A percentile compares a stretch with the other conserved stretches of the same genome.
phyloP scores from a whole-genome alignment of 2,797 vertebrate genomes.

The Lithobates sylvaticus region DNA sequence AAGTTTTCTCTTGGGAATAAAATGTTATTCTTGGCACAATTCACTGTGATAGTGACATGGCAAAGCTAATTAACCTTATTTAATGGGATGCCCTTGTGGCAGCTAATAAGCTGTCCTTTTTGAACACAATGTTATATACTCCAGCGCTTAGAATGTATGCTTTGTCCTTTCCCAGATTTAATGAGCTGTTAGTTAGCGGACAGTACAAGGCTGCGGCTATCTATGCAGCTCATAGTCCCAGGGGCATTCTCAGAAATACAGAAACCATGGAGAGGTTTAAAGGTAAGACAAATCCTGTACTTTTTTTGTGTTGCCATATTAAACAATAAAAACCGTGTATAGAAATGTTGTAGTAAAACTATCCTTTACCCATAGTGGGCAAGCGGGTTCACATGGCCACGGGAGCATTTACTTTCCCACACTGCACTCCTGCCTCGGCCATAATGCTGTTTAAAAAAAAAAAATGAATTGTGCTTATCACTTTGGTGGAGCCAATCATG shows the following conservation, averaged over 20 bases:
- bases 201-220: slow-evolving; percentile 78
- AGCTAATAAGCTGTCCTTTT: neutral
- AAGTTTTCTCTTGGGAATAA: neutral
- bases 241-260: slow-evolving; percentile 77
- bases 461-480: too few relatives aligned
- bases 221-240: slow-evolving; percentile 76
- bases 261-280: slow-evolving; percentile 77
- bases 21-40: neutral
- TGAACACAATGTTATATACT: slow-evolving; percentile 2
- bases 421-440: too few relatives aligned
- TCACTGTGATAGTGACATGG: slow-evolving; percentile 34
- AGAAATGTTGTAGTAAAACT: too few relatives aligned
- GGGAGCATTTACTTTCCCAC: too few relatives aligned
- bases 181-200: slow-evolving; percentile 74
- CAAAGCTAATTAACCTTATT: slow-evolving; percentile 54
- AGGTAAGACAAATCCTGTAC: slow-evolving; percentile 62
- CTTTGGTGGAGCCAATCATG: too few relatives aligned
- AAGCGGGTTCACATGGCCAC: too few relatives aligned
- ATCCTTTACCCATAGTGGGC: too few relatives aligned
- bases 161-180: slow-evolving; percentile 73
- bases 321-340: too few relatives aligned
- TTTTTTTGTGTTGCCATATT: too few relatives aligned
- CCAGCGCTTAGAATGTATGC: slow-evolving; percentile 3
- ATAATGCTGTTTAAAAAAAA: too few relatives aligned
- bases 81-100: slow-evolving; percentile 8